Percentiles rank a stretch among this genome's conserved stretches.
Evolutionary conservation across 2,113 vertebrate genomes (phyloP).

Genomic region (Elgaria multicarinata): DNA sequence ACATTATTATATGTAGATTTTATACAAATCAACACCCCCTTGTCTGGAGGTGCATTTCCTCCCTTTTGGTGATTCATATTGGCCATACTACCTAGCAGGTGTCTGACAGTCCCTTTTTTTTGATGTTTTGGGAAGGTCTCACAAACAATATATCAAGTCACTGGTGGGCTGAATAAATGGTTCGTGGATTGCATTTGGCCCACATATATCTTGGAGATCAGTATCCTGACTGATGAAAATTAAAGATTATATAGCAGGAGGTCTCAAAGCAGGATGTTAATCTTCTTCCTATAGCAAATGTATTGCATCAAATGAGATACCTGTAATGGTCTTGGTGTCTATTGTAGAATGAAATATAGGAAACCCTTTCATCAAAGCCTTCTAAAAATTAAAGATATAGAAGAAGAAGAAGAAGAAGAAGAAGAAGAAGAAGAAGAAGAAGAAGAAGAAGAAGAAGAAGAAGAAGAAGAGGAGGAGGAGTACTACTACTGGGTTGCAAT

Average conservation of each 20-base stretch:
- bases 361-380: neutral
- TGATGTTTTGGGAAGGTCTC: neutral
- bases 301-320: neutral
- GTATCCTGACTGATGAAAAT: neutral
- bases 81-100: neutral
- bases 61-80: too few relatives aligned
- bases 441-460: too few relatives aligned
- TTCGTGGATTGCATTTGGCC: neutral
- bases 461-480: too few relatives aligned
- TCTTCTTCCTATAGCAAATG: neutral
- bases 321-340: neutral
- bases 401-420: too few relatives aligned
- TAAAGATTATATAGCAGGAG: neutral
- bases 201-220: neutral
- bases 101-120: neutral
- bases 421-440: neutral
- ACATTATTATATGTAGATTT: too few relatives aligned
- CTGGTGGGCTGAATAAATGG: neutral
- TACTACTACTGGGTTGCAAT: neutral
- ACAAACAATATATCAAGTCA: neutral
- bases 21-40: too few relatives aligned
- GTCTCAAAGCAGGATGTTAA: neutral
- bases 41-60: too few relatives aligned
- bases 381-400: neutral
- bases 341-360: neutral